These are phyloP conservation scores for Chloroclysta siterata DNA, from an alignment of 2,888 invertebrate genomes.

Conservation along the genomic window DNA sequence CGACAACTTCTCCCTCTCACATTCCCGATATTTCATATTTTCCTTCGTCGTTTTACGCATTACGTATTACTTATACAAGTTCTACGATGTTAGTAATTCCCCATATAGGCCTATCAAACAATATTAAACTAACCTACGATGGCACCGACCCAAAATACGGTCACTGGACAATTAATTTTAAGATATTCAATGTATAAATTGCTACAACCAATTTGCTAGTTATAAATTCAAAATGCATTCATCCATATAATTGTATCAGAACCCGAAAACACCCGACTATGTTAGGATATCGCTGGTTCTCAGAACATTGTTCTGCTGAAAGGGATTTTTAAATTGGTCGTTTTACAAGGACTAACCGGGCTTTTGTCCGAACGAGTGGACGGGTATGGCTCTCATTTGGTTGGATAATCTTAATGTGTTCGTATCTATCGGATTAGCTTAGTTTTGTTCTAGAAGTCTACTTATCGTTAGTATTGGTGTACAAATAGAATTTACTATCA, in stretches of 20 bases:
- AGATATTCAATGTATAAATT: constrained; percentile 81
- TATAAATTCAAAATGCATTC: constrained; percentile 84
- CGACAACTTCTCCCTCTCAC: too few species aligned
- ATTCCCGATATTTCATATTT: too few species aligned
- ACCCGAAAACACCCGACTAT: constrained; percentile 63
- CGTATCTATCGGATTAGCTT: constrained; percentile 26
- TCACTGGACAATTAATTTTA: constrained; percentile 75
- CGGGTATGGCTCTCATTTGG: constrained; percentile 48
- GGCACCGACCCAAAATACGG: constrained; percentile 53
- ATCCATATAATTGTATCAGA: constrained; percentile 81
- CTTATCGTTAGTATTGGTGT: constrained; percentile 26
- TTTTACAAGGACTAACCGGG: constrained; percentile 61
- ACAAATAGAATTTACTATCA: constrained; percentile 18
- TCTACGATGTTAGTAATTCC: too few species aligned
- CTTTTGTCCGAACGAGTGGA: constrained; percentile 64
- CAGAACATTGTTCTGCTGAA: constrained; percentile 35
- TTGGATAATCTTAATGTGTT: constrained; percentile 45
- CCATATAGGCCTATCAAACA: constrained; percentile 29
- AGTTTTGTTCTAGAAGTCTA: constrained; percentile 25
- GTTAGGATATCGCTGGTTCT: constrained; percentile 45
- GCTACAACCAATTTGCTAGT: constrained; percentile 81
- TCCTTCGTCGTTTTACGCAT: too few species aligned
- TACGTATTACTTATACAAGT: too few species aligned
- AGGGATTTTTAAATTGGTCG: constrained; percentile 59
- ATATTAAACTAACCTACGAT: constrained; percentile 35